These are phyloP conservation scores for Asbolus verrucosus DNA, from an alignment of 1,140 invertebrate genomes.

Conservation along the genomic window DNA sequence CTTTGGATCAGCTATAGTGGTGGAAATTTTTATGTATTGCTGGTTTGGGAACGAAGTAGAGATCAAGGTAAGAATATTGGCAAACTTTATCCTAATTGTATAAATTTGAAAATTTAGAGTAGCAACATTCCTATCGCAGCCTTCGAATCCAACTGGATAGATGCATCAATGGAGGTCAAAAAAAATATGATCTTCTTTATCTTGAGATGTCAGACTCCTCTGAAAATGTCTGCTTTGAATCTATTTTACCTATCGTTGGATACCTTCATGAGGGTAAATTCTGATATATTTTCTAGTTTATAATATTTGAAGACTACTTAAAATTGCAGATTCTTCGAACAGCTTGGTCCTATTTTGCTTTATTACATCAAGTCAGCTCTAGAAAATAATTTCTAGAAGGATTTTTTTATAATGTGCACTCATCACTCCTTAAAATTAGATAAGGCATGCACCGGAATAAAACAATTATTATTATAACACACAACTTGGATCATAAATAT, in stretches of 20 bases:
- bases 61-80: neutral
- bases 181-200: neutral
- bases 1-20: neutral
- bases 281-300: neutral
- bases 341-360: constrained; percentile 1
- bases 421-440: too few species aligned
- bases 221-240: constrained; percentile 4
- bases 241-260: neutral
- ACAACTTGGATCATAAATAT: too few species aligned
- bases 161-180: neutral
- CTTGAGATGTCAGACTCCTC: neutral
- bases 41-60: constrained; percentile 1
- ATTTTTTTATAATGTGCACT: too few species aligned
- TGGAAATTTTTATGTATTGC: constrained; percentile 3
- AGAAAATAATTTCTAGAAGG: constrained; percentile 3
- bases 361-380: neutral
- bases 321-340: neutral
- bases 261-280: neutral
- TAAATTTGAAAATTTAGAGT: too few species aligned
- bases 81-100: too few species aligned
- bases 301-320: neutral
- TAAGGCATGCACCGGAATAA: too few species aligned
- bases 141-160: neutral
- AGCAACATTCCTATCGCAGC: neutral
- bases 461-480: too few species aligned